A percentile compares a stretch with the other conserved stretches of the same genome.
Evolutionary conservation across 2,888 invertebrate genomes (phyloP).

Genomic region (Oscheius sp.): DNA sequence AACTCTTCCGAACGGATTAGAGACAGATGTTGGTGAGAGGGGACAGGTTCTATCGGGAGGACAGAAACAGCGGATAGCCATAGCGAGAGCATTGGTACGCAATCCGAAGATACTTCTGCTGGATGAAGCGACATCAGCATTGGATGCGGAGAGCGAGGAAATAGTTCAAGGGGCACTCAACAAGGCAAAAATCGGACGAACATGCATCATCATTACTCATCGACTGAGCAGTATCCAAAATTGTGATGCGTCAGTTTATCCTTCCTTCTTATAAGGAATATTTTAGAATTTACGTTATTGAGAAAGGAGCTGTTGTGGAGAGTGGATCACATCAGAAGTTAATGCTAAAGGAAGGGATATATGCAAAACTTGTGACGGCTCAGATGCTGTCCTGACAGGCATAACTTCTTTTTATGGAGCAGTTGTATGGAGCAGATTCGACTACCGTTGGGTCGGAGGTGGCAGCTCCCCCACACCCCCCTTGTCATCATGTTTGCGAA

Average conservation of each 20-base stretch:
- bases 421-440: too few relatives aligned
- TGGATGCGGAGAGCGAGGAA: constrained; percentile 48
- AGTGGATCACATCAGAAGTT: constrained; percentile 53
- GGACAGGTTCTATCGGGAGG: constrained; percentile 48
- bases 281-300: constrained; percentile 45
- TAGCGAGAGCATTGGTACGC: constrained; percentile 52
- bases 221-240: constrained; percentile 17
- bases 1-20: constrained; percentile 44
- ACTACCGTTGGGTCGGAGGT: too few relatives aligned
- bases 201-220: constrained; percentile 20
- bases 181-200: constrained; percentile 15
- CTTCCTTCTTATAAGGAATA: constrained; percentile 15
- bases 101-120: constrained; percentile 45
- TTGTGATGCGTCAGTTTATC: constrained; percentile 39
- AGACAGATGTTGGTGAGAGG: constrained; percentile 37
- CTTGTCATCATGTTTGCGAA: too few relatives aligned
- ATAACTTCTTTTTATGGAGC: neutral
- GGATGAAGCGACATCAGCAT: constrained; percentile 53
- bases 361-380: constrained; percentile 40
- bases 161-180: constrained; percentile 33
- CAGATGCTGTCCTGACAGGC: constrained; percentile 12
- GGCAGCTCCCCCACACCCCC: too few relatives aligned
- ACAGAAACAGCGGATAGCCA: constrained; percentile 52
- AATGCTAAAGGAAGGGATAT: constrained; percentile 43
- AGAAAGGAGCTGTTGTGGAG: constrained; percentile 42